Conservation (phyloP, 2,888 invertebrate species). For the Sturmia bella region DNA sequence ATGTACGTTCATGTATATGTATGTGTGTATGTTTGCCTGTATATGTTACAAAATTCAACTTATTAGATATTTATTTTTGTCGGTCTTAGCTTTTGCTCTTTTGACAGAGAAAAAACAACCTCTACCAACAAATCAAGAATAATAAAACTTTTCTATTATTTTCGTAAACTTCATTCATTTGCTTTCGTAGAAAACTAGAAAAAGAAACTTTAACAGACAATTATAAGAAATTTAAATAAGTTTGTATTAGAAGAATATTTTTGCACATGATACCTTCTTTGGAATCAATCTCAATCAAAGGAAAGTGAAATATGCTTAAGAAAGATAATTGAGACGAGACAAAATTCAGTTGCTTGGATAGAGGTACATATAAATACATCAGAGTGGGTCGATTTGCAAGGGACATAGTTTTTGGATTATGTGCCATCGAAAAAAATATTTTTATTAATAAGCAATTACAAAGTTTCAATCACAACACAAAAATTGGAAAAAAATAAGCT, state of each 20-base stretch:
- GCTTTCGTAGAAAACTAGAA: slow-evolving; percentile 13
- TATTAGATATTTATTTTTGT: slow-evolving; percentile 60
- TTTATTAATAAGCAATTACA: too few species aligned
- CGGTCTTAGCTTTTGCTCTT: slow-evolving; percentile 19
- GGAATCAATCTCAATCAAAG: too few species aligned
- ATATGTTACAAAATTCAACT: slow-evolving; percentile 54
- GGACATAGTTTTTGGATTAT: too few species aligned
- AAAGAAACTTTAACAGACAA: slow-evolving; percentile 40
- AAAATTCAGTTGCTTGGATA: too few species aligned
- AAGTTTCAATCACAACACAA: too few species aligned
- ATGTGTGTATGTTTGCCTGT: not conserved
- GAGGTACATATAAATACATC: too few species aligned
- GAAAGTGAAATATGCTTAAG: too few species aligned
- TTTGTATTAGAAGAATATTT: slow-evolving; percentile 3
- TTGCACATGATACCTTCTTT: not conserved
- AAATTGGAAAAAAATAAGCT: too few species aligned
- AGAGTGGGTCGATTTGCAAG: too few species aligned
- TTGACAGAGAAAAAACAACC: slow-evolving; percentile 36
- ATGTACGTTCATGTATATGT: not conserved
- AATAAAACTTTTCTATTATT: slow-evolving; percentile 68
- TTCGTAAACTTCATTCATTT: slow-evolving; percentile 42
- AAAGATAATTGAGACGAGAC: too few species aligned
- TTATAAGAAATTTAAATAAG: slow-evolving; percentile 37
- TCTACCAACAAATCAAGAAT: slow-evolving; percentile 67
- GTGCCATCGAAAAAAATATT: too few species aligned